Evolutionary conservation across 2,113 vertebrate genomes (phyloP).

Genomic region (Montifringilla adamsi): DNA sequence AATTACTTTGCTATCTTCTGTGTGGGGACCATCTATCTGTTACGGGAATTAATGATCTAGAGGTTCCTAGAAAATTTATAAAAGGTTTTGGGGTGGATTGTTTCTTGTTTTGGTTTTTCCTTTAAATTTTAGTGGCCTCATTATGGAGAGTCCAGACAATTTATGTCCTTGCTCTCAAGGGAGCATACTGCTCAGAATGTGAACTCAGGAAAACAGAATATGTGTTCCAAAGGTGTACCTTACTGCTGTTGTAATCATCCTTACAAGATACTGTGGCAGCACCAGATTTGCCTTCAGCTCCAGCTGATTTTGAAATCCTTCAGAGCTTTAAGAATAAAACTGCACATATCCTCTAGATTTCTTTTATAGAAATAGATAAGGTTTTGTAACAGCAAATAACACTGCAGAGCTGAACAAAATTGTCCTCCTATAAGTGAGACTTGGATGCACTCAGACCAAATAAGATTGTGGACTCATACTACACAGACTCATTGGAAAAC

Average conservation of each 20-base stretch:
- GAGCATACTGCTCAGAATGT: not conserved
- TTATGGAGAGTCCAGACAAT: not conserved
- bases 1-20: not conserved
- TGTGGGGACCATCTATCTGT: not conserved
- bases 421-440: not conserved
- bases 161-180: not conserved
- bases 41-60: not conserved
- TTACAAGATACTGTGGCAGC: not conserved
- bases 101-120: not conserved
- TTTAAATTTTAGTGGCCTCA: not conserved
- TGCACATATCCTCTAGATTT: constrained; percentile 9
- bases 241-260: not conserved
- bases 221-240: not conserved
- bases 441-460: constrained; percentile 3
- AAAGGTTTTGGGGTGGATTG: not conserved
- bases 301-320: constrained; percentile 42
- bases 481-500: not conserved
- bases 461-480: not conserved
- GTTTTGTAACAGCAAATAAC: constrained; percentile 28
- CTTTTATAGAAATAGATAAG: constrained; percentile 24
- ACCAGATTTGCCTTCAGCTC: not conserved
- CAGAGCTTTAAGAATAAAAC: constrained; percentile 26
- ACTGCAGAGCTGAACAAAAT: constrained; percentile 18
- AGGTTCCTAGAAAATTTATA: not conserved
- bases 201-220: not conserved